phyloP scores from a whole-genome alignment of 2,888 invertebrate species.

The Tipula lateralis region DNA sequence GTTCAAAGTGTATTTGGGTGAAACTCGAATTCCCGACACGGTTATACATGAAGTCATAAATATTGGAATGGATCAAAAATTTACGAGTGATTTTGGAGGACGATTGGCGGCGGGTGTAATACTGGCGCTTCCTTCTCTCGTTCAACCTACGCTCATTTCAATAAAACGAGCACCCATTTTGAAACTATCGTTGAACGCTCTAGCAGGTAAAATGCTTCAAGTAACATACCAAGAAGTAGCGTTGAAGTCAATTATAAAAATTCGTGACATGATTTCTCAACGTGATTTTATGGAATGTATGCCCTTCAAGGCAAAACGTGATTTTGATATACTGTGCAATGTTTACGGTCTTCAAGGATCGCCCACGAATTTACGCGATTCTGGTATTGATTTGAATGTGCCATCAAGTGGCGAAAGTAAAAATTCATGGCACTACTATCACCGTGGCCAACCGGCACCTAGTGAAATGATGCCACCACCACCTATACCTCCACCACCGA shows the following conservation, averaged over 20 bases:
- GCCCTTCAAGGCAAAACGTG: slow-evolving; percentile 51
- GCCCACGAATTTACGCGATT: slow-evolving; percentile 36
- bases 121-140: slow-evolving; percentile 59
- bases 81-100: slow-evolving; percentile 51
- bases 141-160: slow-evolving; percentile 53
- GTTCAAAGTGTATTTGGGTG: slow-evolving; percentile 64
- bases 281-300: slow-evolving; percentile 60
- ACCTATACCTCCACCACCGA: background rate
- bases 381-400: slow-evolving; percentile 39
- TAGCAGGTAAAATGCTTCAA: slow-evolving; percentile 56
- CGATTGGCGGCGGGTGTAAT: slow-evolving; percentile 61
- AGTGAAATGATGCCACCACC: background rate
- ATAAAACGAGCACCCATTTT: slow-evolving; percentile 52
- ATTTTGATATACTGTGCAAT: slow-evolving; percentile 59
- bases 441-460: background rate
- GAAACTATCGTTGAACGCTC: slow-evolving; percentile 52
- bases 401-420: slow-evolving; percentile 32
- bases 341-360: slow-evolving; percentile 51
- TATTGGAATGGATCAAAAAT: slow-evolving; percentile 56
- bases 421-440: slow-evolving; percentile 31
- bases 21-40: slow-evolving; percentile 63
- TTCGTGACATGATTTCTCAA: slow-evolving; percentile 63
- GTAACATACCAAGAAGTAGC: slow-evolving; percentile 62
- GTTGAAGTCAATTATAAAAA: slow-evolving; percentile 62
- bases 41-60: slow-evolving; percentile 61